Evolutionary conservation across 2,113 vertebrate species (phyloP).

Genomic region (Dolichotis patagonum): DNA sequence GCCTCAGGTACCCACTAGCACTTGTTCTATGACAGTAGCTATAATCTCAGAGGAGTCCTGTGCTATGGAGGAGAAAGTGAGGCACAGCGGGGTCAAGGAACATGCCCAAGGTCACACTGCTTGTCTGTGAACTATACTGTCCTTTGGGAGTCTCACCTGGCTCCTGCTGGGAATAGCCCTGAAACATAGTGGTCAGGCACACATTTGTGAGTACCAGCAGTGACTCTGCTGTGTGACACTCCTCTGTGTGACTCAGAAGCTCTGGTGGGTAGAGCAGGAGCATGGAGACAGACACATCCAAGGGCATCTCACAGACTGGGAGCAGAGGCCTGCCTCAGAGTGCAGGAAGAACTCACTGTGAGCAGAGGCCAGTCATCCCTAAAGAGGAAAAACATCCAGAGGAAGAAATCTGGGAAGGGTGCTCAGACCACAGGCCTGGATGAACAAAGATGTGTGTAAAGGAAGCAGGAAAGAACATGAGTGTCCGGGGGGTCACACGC

Average conservation of each 20-base stretch:
- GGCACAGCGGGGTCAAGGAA: background rate
- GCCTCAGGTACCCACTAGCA: background rate
- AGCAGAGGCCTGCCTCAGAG: background rate
- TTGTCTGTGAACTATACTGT: too few relatives aligned
- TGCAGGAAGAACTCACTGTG: background rate
- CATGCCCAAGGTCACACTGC: background rate
- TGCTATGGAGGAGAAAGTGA: background rate
- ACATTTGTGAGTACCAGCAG: background rate
- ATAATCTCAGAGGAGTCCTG: background rate
- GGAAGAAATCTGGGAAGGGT: background rate
- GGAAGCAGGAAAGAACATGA: background rate
- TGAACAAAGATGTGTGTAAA: background rate
- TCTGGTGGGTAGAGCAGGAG: accelerated
- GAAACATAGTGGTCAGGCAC: background rate
- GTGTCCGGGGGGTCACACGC: accelerated
- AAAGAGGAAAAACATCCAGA: background rate
- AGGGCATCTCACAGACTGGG: background rate
- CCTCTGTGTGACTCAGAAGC: background rate
- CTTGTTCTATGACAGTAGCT: background rate
- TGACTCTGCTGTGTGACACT: background rate
- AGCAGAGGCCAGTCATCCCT: background rate
- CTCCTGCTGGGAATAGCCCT: background rate
- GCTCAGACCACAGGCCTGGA: background rate
- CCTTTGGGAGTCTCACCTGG: background rate
- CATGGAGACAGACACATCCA: background rate